Conservation (phyloP, 2,113 vertebrate species). For the Lutjanus erythropterus region DNA sequence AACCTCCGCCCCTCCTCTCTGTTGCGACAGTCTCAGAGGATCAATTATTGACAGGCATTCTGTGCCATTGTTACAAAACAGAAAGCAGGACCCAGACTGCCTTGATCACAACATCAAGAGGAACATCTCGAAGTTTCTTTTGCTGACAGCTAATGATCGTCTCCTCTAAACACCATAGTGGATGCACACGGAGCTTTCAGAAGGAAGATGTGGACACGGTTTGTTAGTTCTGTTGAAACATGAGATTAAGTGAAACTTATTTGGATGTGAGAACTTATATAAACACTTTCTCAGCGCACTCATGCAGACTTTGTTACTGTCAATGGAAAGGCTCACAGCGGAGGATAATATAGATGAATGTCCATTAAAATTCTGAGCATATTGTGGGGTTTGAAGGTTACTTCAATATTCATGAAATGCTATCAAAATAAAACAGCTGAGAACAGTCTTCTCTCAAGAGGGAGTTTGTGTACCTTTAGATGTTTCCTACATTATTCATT, state of each 20-base stretch:
- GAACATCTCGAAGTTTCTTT: background rate
- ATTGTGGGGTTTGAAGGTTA: background rate
- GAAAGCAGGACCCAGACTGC: background rate
- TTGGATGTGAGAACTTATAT: background rate
- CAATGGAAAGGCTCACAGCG: background rate
- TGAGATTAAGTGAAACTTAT: background rate
- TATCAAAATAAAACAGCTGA: background rate
- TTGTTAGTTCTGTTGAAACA: background rate
- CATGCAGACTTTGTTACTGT: background rate
- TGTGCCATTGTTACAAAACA: conserved; percentile 1
- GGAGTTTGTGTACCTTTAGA: background rate
- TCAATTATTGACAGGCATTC: background rate
- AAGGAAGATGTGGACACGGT: background rate
- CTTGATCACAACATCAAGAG: conserved; percentile 8
- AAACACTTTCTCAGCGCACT: background rate
- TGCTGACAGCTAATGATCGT: background rate
- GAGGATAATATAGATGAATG: background rate
- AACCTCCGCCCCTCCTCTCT: background rate
- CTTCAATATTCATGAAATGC: background rate
- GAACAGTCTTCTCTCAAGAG: background rate
- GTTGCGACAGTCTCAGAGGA: background rate
- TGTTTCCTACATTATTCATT: conserved; percentile 13
- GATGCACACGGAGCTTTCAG: background rate
- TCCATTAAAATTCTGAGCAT: background rate
- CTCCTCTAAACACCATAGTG: background rate